phyloP scores from a whole-genome alignment of 2,797 vertebrate genomes.

The Phoxinus dragarum region DNA sequence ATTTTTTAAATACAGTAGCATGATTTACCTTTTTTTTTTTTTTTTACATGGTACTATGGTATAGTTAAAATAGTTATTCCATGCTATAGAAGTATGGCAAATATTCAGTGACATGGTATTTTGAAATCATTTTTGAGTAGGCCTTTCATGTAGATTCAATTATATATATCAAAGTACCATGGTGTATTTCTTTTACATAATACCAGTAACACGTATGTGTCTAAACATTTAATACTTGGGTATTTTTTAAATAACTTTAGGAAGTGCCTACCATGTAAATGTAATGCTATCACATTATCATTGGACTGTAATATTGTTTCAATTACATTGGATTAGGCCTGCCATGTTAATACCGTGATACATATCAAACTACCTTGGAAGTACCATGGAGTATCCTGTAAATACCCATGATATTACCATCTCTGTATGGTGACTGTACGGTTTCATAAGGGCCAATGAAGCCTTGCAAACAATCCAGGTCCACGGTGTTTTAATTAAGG shows the following conservation, averaged over 20 bases:
- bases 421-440: neutral
- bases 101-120: neutral
- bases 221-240: neutral
- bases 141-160: neutral
- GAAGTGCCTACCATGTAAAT: too few species aligned
- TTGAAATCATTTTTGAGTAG: neutral
- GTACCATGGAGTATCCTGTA: too few species aligned
- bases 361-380: neutral
- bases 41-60: neutral
- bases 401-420: neutral
- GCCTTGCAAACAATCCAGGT: conserved; percentile 27
- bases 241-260: neutral
- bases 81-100: too few species aligned
- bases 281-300: neutral
- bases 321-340: neutral
- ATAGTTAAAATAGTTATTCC: neutral
- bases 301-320: neutral
- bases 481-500: conserved; percentile 54
- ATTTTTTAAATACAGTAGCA: neutral
- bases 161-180: too few species aligned
- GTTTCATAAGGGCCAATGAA: neutral
- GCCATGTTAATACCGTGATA: neutral
- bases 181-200: neutral
- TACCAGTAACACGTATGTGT: neutral
- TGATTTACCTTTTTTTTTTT: neutral